These are phyloP conservation scores for Emydura subglobosa DNA, from an alignment of 2,113 vertebrate species.

Conservation along the genomic window DNA sequence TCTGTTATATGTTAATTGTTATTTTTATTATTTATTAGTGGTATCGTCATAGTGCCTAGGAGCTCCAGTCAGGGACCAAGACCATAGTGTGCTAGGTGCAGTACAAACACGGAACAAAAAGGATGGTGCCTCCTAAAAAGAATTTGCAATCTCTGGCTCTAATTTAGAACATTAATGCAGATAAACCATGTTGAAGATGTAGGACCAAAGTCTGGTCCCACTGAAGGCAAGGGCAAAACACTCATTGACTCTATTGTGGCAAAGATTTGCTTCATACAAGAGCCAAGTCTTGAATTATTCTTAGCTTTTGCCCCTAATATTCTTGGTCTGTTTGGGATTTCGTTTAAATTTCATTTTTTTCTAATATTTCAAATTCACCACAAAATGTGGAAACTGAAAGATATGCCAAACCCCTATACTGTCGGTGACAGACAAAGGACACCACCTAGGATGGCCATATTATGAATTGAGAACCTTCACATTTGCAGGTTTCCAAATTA, in stretches of 20 bases:
- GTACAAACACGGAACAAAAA: background rate
- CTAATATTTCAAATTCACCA: background rate
- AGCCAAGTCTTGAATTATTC: background rate
- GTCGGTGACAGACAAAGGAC: background rate
- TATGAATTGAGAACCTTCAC: background rate
- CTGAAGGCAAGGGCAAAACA: background rate
- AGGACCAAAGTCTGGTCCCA: background rate
- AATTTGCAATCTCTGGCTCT: fast-evolving
- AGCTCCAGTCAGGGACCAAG: background rate
- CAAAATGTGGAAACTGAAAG: background rate
- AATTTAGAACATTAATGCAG: background rate
- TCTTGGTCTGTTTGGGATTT: background rate
- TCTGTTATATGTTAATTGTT: background rate
- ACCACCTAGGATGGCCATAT: background rate
- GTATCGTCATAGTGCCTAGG: background rate
- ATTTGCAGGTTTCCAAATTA: background rate
- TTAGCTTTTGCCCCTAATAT: background rate
- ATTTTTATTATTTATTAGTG: background rate
- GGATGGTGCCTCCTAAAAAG: background rate
- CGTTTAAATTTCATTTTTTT: background rate
- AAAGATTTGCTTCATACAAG: background rate
- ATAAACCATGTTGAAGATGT: background rate
- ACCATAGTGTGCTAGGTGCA: background rate
- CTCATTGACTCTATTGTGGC: background rate
- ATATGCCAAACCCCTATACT: background rate